A percentile compares a stretch with the other conserved stretches of the same genome.
These are phyloP conservation scores for Drosophila stalkeri DNA, from an alignment of 2,888 invertebrate genomes.

Conservation along the genomic window DNA sequence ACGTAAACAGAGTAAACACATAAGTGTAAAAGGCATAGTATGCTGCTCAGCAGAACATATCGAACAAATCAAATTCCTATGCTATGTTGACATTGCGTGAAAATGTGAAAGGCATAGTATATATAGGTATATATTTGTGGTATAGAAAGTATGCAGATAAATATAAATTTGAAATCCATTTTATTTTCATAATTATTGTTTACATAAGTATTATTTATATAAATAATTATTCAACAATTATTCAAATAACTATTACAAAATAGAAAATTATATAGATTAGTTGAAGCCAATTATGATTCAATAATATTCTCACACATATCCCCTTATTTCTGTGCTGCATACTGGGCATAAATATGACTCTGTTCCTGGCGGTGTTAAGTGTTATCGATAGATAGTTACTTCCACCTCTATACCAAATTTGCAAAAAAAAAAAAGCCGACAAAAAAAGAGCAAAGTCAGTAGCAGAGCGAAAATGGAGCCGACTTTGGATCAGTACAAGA, in stretches of 20 bases:
- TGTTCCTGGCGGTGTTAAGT: neutral
- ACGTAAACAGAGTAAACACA: conserved; percentile 3
- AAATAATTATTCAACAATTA: too few relatives aligned
- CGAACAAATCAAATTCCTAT: neutral
- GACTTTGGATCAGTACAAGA: conserved; percentile 88
- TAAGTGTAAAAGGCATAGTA: conserved; percentile 6
- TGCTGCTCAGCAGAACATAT: conserved; percentile 2
- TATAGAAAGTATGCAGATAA: too few relatives aligned
- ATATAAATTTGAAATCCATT: too few relatives aligned
- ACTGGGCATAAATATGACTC: neutral
- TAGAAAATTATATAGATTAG: too few relatives aligned
- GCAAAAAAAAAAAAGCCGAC: conserved; percentile 39
- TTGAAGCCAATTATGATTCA: too few relatives aligned
- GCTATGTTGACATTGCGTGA: neutral
- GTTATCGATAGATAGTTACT: conserved; percentile 30
- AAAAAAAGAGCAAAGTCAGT: conserved; percentile 48
- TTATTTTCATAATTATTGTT: too few relatives aligned
- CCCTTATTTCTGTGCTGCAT: neutral
- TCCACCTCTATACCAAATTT: conserved; percentile 27
- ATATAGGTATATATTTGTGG: too few relatives aligned
- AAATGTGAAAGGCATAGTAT: neutral
- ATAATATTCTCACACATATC: too few relatives aligned
- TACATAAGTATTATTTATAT: too few relatives aligned
- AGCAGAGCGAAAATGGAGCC: conserved; percentile 63
- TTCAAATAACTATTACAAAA: too few relatives aligned